Percentiles rank a stretch among this genome's conserved stretches.
These are phyloP conservation scores for Tyria jacobaeae DNA, from an alignment of 2,888 invertebrate species.

Conservation along the genomic window DNA sequence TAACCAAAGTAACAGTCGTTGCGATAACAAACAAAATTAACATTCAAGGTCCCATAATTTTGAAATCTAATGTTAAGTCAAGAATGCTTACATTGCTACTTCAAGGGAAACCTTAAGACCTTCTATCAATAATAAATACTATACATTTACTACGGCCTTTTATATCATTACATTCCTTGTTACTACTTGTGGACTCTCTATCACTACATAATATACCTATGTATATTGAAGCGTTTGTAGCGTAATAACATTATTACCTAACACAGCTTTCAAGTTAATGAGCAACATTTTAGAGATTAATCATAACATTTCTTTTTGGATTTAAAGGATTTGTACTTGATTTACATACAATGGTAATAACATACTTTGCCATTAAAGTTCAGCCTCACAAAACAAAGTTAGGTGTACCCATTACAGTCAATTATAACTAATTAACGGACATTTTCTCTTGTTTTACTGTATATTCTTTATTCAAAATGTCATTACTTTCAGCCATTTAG, in stretches of 20 bases:
- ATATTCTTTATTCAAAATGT: conserved; percentile 16
- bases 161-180: too few species aligned
- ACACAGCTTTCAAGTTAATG: background rate
- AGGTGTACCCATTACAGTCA: background rate
- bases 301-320: too few species aligned
- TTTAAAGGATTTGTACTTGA: background rate
- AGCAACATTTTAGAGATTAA: background rate
- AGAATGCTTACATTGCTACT: background rate
- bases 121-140: too few species aligned
- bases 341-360: background rate
- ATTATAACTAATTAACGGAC: background rate
- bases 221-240: too few species aligned
- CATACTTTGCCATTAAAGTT: background rate
- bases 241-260: background rate
- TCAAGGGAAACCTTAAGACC: background rate
- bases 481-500: conserved; percentile 28
- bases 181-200: too few species aligned
- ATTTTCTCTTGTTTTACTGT: background rate
- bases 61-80: conserved; percentile 3
- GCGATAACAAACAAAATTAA: background rate
- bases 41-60: background rate
- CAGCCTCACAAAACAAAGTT: background rate
- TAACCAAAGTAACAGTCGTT: background rate
- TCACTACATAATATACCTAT: too few species aligned
- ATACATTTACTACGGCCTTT: too few species aligned